Evolutionary conservation across 2,113 vertebrate species (phyloP).

Genomic region (Rhynchopsitta pachyrhyncha): DNA sequence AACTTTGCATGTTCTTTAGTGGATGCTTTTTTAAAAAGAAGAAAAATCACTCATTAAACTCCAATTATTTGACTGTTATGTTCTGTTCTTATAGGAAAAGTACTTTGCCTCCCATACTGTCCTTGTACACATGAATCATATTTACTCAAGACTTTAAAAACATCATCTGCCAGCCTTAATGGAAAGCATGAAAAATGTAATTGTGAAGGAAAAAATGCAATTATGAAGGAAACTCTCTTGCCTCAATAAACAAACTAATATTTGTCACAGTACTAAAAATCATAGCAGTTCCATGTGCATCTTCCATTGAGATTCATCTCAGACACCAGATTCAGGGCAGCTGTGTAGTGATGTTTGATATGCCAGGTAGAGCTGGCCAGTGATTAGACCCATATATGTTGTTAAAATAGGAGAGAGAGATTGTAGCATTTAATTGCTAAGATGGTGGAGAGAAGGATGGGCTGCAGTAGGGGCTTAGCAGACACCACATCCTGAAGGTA

Average conservation of each 20-base stretch:
- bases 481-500: neutral
- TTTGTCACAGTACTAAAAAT: neutral
- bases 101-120: neutral
- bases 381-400: fast-evolving
- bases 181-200: neutral
- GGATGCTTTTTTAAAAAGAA: neutral
- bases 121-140: neutral
- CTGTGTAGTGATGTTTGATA: neutral
- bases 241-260: neutral
- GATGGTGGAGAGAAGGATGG: neutral
- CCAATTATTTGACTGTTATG: neutral
- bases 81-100: neutral
- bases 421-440: neutral
- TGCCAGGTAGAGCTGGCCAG: neutral
- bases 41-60: neutral
- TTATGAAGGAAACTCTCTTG: neutral
- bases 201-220: neutral
- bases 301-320: neutral
- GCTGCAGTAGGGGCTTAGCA: neutral
- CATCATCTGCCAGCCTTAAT: neutral
- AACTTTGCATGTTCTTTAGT: neutral
- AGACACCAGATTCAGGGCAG: neutral
- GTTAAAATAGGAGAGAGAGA: neutral
- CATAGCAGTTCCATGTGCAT: neutral
- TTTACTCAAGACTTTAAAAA: neutral